phyloP scores from a whole-genome alignment of 2,113 vertebrate species.

The Onychostruthus taczanowskii region DNA sequence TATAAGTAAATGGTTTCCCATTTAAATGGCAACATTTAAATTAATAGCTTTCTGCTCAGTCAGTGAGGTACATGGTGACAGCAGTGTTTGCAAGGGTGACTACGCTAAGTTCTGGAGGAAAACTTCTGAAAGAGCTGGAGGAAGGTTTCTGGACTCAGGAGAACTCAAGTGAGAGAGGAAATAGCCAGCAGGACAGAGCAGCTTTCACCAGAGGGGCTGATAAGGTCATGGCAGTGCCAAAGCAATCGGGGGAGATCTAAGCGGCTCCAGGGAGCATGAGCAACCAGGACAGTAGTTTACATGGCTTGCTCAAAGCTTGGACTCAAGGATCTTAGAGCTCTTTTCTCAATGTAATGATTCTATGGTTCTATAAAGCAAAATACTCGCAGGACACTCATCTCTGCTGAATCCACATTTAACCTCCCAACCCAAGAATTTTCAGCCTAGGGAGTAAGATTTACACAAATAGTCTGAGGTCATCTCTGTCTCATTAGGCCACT shows the following conservation, averaged over 20 bases:
- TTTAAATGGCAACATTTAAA: not conserved
- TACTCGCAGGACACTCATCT: not conserved
- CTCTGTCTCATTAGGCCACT: not conserved
- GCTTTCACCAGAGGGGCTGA: not conserved
- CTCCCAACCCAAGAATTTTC: not conserved
- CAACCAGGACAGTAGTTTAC: not conserved
- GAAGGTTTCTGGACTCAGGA: not conserved
- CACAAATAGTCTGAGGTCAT: not conserved
- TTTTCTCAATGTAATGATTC: not conserved
- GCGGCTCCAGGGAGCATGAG: not conserved
- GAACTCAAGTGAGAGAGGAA: not conserved
- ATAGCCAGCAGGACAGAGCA: not conserved
- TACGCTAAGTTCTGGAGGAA: not conserved
- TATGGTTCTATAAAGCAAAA: not conserved
- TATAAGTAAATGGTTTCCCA: not conserved
- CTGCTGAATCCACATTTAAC: not conserved
- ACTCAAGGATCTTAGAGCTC: too few species aligned
- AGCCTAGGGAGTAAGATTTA: not conserved
- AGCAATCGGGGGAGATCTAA: not conserved
- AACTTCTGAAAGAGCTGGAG: not conserved
- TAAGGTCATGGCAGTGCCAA: too few species aligned
- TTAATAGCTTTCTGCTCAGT: not conserved
- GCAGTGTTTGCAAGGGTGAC: not conserved
- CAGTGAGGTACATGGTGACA: accelerated
- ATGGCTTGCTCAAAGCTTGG: not conserved